phyloP scores from a whole-genome alignment of 2,888 invertebrate genomes.

The Laspeyria flexula region DNA sequence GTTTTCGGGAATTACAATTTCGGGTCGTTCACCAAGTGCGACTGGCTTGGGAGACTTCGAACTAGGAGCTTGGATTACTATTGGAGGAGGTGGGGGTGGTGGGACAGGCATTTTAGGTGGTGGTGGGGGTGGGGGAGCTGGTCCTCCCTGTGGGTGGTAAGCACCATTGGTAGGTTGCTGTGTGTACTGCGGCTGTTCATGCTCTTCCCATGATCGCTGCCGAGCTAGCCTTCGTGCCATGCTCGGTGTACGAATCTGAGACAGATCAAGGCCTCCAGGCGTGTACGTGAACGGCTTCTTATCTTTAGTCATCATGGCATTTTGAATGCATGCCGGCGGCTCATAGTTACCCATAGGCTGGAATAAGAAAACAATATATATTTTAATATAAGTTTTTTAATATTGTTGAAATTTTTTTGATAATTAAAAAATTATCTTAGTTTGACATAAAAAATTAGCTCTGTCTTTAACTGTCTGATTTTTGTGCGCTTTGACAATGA shows the following conservation, averaged over 20 bases:
- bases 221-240: slow-evolving; percentile 92
- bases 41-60: slow-evolving; percentile 83
- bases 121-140: slow-evolving; percentile 79
- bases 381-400: neutral
- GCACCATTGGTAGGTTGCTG: slow-evolving; percentile 59
- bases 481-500: no score
- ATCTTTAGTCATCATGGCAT: slow-evolving; percentile 98
- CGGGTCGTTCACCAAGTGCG: slow-evolving; percentile 87
- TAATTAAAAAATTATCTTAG: neutral
- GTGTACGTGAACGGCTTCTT: slow-evolving; percentile 99
- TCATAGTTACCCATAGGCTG: slow-evolving; percentile 85
- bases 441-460: no score
- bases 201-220: slow-evolving; percentile 87
- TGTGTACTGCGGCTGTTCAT: slow-evolving; percentile 72
- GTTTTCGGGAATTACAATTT: slow-evolving; percentile 91
- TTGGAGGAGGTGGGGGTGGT: slow-evolving; percentile 87
- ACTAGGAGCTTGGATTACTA: slow-evolving; percentile 84
- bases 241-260: slow-evolving; percentile 95
- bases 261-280: slow-evolving; percentile 95
- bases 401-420: neutral
- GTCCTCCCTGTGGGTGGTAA: slow-evolving; percentile 68
- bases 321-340: slow-evolving; percentile 95
- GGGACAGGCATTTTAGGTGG: slow-evolving; percentile 78
- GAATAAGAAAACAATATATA: slow-evolving; percentile 45
- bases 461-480: no score